Percentiles rank a stretch among this genome's conserved stretches.
phyloP scores from a whole-genome alignment of 2,797 vertebrate species.

The Pelodytes ibericus region DNA sequence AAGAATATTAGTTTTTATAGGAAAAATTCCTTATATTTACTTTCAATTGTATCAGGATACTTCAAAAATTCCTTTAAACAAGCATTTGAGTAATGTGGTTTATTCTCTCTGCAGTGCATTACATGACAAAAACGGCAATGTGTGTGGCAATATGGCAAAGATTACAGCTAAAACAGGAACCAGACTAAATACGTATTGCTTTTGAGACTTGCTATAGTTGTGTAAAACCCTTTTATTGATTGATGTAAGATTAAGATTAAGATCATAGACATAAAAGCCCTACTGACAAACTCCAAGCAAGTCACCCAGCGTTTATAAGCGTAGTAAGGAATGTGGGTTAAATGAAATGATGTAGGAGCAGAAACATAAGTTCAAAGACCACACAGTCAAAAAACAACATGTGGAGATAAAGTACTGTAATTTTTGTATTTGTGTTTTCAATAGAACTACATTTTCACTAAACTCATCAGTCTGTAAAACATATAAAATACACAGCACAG shows the following conservation, averaged over 20 bases:
- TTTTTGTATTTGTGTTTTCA: conserved; percentile 20
- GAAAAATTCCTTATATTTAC: too few species aligned
- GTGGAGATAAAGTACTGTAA: conserved; percentile 41
- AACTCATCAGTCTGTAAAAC: neutral
- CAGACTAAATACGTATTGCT: conserved; percentile 48
- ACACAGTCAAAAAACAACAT: conserved; percentile 51
- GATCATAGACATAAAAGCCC: conserved; percentile 55
- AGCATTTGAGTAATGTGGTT: neutral
- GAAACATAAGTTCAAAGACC: conserved; percentile 55
- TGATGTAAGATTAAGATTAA: conserved; percentile 54
- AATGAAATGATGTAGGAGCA: conserved; percentile 50
- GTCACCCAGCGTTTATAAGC: conserved; percentile 44
- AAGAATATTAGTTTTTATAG: too few species aligned
- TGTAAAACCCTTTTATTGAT: conserved; percentile 54
- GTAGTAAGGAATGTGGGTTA: conserved; percentile 43
- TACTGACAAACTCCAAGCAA: conserved; percentile 48
- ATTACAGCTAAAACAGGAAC: conserved; percentile 45
- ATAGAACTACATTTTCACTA: neutral
- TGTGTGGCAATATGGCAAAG: conserved; percentile 48
- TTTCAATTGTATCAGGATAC: too few species aligned
- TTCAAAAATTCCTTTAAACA: too few species aligned
- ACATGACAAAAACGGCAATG: conserved; percentile 29
- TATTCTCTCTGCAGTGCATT: conserved; percentile 4
- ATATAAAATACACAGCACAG: neutral
- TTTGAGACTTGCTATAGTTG: conserved; percentile 50